Conservation (phyloP, 2,113 vertebrate genomes). For the Nesogale talazaci region DNA sequence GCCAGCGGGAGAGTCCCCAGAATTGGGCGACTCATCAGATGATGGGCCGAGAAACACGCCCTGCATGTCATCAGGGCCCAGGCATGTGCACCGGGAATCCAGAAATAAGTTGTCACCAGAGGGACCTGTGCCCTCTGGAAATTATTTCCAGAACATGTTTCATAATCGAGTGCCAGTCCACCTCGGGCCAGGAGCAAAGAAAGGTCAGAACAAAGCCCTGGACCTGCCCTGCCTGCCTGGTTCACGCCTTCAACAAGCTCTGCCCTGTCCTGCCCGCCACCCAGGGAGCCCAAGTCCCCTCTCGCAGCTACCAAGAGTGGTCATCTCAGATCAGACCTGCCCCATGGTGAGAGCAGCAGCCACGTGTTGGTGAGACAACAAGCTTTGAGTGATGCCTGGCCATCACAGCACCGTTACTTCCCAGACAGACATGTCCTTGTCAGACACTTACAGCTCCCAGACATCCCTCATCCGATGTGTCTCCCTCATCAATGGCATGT, state of each 20-base stretch:
- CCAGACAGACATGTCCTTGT: not conserved
- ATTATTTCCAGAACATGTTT: conserved; percentile 83
- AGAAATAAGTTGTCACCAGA: conserved; percentile 77
- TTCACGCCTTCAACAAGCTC: not conserved
- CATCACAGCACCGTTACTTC: not conserved
- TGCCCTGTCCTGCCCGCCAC: not conserved
- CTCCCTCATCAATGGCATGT: conserved; percentile 12
- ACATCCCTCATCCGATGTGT: not conserved
- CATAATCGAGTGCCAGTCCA: conserved; percentile 76
- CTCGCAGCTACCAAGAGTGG: fast-evolving
- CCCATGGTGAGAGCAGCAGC: not conserved
- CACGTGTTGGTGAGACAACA: fast-evolving
- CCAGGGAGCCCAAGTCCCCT: not conserved
- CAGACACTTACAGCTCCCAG: not conserved
- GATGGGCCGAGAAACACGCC: conserved; percentile 80
- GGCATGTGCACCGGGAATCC: conserved; percentile 55
- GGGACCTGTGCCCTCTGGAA: conserved; percentile 77
- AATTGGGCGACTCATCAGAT: conserved; percentile 86
- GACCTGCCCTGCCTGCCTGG: fast-evolving
- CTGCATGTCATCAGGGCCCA: conserved; percentile 80
- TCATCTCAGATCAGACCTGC: not conserved
- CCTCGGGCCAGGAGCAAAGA: conserved; percentile 72
- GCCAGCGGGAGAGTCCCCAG: conserved; percentile 83
- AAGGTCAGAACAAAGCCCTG: conserved; percentile 79
- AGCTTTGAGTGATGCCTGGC: not conserved